These are phyloP conservation scores for Nibea coibor DNA, from an alignment of 2,113 vertebrate species.

Conservation along the genomic window DNA sequence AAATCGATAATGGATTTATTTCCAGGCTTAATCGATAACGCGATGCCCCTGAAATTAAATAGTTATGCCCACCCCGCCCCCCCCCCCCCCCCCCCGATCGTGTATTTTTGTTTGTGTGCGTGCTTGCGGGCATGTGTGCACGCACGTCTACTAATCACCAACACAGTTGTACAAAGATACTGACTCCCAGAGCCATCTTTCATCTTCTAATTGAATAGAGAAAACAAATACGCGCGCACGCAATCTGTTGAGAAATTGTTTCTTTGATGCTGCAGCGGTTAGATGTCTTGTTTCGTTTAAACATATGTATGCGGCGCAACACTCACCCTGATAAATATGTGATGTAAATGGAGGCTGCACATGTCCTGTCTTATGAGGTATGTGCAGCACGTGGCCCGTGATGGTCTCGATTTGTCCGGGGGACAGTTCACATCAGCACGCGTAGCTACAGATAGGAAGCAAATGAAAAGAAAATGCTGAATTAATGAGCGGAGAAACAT, in stretches of 20 bases:
- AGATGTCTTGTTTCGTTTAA: slow-evolving; percentile 51
- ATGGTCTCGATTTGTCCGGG: slow-evolving; percentile 20
- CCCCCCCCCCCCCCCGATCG: background rate
- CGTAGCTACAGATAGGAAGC: background rate
- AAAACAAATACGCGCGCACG: slow-evolving; percentile 41
- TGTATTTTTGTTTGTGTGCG: slow-evolving; percentile 34
- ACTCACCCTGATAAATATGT: slow-evolving; percentile 14
- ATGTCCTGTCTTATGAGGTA: background rate
- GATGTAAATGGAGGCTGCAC: slow-evolving; percentile 7
- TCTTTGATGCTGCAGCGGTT: slow-evolving; percentile 52
- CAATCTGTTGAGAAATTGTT: slow-evolving; percentile 47
- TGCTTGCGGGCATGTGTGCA: background rate
- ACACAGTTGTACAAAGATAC: slow-evolving; percentile 45
- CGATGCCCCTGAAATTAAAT: slow-evolving; percentile 71
- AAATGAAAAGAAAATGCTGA: background rate
- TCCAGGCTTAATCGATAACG: slow-evolving; percentile 65
- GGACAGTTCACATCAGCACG: background rate
- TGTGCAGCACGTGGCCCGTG: slow-evolving; percentile 9
- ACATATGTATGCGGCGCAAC: background rate
- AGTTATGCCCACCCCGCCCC: slow-evolving; percentile 22
- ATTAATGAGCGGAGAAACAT: slow-evolving; percentile 1
- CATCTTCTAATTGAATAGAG: slow-evolving; percentile 67
- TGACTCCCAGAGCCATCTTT: slow-evolving; percentile 61
- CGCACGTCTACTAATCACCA: slow-evolving; percentile 34
- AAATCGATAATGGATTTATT: slow-evolving; percentile 74